Evolutionary conservation across 2,113 vertebrate species (phyloP), one percentile per base, ranked within the genome.

Genomic region (Struthidea cinerea): DNA sequence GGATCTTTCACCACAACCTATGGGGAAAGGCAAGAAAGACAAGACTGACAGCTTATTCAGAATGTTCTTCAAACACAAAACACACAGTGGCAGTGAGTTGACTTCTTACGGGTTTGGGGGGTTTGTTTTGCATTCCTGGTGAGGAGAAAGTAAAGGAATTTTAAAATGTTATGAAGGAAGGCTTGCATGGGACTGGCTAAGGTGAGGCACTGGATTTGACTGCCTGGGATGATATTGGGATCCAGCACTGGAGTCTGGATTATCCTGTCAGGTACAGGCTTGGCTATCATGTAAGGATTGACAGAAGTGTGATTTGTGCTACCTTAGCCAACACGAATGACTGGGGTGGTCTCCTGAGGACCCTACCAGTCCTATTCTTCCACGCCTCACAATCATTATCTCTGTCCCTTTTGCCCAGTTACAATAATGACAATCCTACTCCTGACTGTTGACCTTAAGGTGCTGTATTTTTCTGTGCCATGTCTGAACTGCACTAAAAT

Each of bases 81-180:
- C 20, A 5, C 19, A 44, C 27, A 46, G 32, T 23, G 23, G 7
- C 26, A 30, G 44, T 0, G 0, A 83, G 41, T 71, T 76, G 52
- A 44, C 15, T 26, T 71, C 39, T 73, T 39, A 14, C 0, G n/a
- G 0, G 8, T 16, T 1, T 5, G 13, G 6, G 16, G 12, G 17
- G 14, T 3, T 39, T 46, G 64, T 50, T 84, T 71, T 82, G 20
- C 13, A 23, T 64, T 64, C 37, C 49, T 47, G 10, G 20, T 46
- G 44, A 87, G 44, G 14, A 83, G 23, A 80, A 86, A 69, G 6
- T 52, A 69, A 64, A 81, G 13, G 7, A 37, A 28, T 80, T 84
- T 50, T 39, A 19, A 76, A 86, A 56, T 16, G 5, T 6, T 61
- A 6, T 23, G 39, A 86, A 76, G 17, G 57, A 83, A 55, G 39